phyloP scores from a whole-genome alignment of 2,888 invertebrate genomes.

The Autographa gamma region DNA sequence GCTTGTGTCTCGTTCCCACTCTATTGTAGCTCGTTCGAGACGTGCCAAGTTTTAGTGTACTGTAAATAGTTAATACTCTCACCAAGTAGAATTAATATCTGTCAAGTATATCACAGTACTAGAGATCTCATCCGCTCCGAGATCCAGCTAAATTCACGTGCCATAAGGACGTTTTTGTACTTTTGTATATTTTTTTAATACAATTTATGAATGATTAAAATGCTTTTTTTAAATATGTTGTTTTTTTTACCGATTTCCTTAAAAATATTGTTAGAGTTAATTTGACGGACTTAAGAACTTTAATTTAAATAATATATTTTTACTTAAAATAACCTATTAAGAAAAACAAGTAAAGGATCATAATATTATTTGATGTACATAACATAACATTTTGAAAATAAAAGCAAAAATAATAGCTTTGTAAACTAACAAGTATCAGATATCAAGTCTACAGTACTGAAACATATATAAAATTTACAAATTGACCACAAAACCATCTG shows the following conservation, averaged over 20 bases:
- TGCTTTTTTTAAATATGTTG: slow-evolving; percentile 33
- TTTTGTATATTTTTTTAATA: slow-evolving; percentile 72
- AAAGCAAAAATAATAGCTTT: too few species aligned
- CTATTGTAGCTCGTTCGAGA: neutral
- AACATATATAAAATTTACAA: too few species aligned
- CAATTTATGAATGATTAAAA: slow-evolving; percentile 48
- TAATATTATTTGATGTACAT: too few species aligned
- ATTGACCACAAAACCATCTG: neutral
- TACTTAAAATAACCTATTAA: too few species aligned
- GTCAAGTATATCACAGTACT: slow-evolving; percentile 47
- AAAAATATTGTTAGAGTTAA: neutral
- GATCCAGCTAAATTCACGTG: slow-evolving; percentile 78
- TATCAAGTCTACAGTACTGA: too few species aligned
- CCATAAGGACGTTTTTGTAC: slow-evolving; percentile 78
- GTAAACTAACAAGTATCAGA: too few species aligned
- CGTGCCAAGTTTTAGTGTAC: slow-evolving; percentile 1
- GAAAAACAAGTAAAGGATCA: too few species aligned
- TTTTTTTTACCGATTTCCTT: neutral
- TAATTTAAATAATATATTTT: too few species aligned
- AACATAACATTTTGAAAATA: too few species aligned
- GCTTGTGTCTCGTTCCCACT: neutral
- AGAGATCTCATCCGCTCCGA: slow-evolving; percentile 71
- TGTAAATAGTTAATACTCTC: slow-evolving; percentile 65
- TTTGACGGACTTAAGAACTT: too few species aligned
- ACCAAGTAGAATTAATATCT: slow-evolving; percentile 21